phyloP scores from a whole-genome alignment of 1,140 invertebrate species.

The Diorhabda sublineata region DNA sequence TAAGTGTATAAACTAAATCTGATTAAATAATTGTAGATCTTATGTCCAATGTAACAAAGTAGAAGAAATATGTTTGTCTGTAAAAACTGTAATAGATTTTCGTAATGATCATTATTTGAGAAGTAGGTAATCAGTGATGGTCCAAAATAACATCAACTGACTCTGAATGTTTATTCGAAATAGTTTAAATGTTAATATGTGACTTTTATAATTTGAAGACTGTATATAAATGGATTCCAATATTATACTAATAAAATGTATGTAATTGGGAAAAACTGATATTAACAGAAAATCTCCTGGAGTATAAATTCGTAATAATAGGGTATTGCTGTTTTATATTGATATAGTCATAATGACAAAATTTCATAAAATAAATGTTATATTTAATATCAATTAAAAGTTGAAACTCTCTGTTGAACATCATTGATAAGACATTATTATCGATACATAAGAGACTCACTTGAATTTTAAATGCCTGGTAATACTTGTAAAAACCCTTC shows the following conservation, averaged over 20 bases:
- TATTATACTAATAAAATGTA: neutral
- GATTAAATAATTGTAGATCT: neutral
- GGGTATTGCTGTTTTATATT: neutral
- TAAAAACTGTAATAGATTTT: neutral
- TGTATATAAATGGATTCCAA: neutral
- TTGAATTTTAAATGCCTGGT: no score
- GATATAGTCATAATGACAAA: neutral
- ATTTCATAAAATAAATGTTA: neutral
- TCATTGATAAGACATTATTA: no score
- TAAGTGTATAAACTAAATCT: neutral
- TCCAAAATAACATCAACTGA: neutral
- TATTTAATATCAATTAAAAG: no score
- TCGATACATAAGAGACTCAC: no score
- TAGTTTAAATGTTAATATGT: neutral
- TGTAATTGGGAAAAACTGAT: neutral
- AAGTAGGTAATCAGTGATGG: neutral
- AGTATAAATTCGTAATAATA: neutral
- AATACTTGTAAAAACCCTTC: no score
- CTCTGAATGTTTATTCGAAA: slow-evolving; percentile 3
- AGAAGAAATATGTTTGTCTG: neutral
- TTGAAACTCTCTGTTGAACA: no score
- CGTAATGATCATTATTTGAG: neutral
- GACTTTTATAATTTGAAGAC: neutral
- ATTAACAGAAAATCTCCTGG: neutral
- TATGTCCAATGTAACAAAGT: neutral